Base-by-base conservation (phyloP, 2,797 vertebrate species). In the Arctocebus calabarensis region DNA sequence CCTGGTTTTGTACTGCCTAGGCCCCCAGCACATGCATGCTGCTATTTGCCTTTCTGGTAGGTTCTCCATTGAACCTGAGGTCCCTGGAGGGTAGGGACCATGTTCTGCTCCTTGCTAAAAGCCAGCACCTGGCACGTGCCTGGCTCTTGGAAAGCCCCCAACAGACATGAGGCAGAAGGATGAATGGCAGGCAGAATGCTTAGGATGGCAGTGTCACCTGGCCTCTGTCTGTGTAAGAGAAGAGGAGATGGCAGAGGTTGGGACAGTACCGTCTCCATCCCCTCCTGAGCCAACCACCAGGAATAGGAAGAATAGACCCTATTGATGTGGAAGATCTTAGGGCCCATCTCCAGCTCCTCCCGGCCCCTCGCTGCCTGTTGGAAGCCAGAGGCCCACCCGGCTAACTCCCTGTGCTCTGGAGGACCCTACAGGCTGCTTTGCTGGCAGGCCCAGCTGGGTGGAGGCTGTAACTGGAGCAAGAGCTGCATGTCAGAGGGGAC, bases 391-490 rank as follows among this genome's bases (percentile, higher is more conserved):
- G 64, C 68, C 81, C 27, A 9, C 48, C 88, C 27, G 45, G 55
- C 84, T 62, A 83, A 81, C 75, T 96, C 88, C 90, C 29, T 29
- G 79, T 12, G 29, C 3, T 19, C 29, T 12, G 25, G 22, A 71
- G 82, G 8, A 19, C 29, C 64, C 10, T 7, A 2, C 0, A 8
- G 37, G 37, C 29, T n/a, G 55, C 12, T 4, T 70, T 70, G 43
- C 86, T 3, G 32, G 84, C 78, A 40, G 90, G 73, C 83, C 73
- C 1, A 27, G 37, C 62, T 91, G 87, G 83, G 94, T 0, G 4
- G 94, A 88, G 83, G 64, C 85, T 78, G 71, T 91, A 96, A 97
- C 45, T 25, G 27, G 84, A 97, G 88, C 68, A 37, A 84, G 74
- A 75, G 48, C 59, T 17, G 20, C 0, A 4, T 97, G 95, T 95